Percentiles rank a stretch among this genome's conserved stretches.
Conservation (phyloP, 2,113 vertebrate species). For the Bubo blakistoni region DNA sequence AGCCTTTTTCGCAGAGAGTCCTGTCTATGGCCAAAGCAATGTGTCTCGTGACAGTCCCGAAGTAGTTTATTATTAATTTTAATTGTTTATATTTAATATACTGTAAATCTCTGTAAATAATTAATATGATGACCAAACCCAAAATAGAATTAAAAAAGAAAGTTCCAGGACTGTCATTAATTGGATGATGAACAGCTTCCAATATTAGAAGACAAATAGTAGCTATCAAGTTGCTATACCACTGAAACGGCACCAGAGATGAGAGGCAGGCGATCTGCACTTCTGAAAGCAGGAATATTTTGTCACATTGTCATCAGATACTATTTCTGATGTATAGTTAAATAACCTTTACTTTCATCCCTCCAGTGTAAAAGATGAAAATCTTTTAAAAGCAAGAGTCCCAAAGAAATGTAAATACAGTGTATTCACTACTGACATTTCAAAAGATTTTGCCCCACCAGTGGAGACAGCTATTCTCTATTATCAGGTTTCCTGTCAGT, state of each 20-base stretch:
- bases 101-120: not conserved
- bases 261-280: not conserved
- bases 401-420: slow-evolving; percentile 77
- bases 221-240: not conserved
- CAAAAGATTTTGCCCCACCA: slow-evolving; percentile 69
- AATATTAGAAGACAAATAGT: not conserved
- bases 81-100: not conserved
- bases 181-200: slow-evolving; percentile 3
- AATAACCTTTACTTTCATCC: slow-evolving; percentile 73
- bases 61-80: not conserved
- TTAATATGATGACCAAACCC: not conserved
- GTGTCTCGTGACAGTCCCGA: not conserved
- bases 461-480: slow-evolving; percentile 53
- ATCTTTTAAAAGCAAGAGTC: slow-evolving; percentile 64
- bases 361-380: slow-evolving; percentile 65
- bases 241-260: not conserved
- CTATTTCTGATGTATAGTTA: slow-evolving; percentile 56
- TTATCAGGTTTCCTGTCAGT: slow-evolving; percentile 75
- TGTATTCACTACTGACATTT: slow-evolving; percentile 74
- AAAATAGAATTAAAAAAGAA: not conserved
- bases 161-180: not conserved
- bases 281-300: not conserved
- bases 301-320: slow-evolving; percentile 40
- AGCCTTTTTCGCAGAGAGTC: not conserved
- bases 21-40: not conserved